phyloP scores from a whole-genome alignment of 2,113 vertebrate species.

The rat (Rattus norvegicus) region DNA sequence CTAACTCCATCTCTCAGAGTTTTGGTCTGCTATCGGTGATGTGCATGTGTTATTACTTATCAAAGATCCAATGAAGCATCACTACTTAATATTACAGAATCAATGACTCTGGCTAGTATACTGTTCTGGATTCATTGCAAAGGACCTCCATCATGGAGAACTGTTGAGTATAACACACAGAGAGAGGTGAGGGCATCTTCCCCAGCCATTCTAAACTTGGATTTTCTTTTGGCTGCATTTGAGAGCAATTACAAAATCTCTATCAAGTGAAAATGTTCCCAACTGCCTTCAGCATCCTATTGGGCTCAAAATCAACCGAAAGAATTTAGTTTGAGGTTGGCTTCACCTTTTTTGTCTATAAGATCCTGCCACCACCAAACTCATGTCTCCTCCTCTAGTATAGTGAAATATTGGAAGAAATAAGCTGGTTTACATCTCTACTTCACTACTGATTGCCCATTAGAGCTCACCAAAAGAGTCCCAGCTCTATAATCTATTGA shows the following conservation, averaged over 20 bases:
- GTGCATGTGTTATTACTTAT: neutral
- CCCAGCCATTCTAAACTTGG: neutral
- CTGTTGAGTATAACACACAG: neutral
- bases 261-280: neutral
- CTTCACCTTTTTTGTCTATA: neutral
- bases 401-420: neutral
- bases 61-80: neutral
- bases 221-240: neutral
- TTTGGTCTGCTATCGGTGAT: neutral
- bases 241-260: neutral
- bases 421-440: neutral
- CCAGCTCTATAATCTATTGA: conserved; percentile 12
- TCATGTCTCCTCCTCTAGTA: neutral
- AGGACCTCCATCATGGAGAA: neutral
- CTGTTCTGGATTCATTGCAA: neutral
- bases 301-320: neutral
- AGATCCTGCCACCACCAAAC: neutral
- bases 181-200: neutral
- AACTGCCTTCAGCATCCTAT: neutral
- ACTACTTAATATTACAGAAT: neutral
- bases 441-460: neutral
- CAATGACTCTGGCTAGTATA: neutral
- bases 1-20: neutral
- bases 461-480: neutral
- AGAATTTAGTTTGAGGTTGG: neutral